A percentile compares a stretch with the other conserved stretches of the same genome.
These are phyloP conservation scores for Morelia viridis DNA, from an alignment of 2,797 vertebrate species.

Conservation along the genomic window DNA sequence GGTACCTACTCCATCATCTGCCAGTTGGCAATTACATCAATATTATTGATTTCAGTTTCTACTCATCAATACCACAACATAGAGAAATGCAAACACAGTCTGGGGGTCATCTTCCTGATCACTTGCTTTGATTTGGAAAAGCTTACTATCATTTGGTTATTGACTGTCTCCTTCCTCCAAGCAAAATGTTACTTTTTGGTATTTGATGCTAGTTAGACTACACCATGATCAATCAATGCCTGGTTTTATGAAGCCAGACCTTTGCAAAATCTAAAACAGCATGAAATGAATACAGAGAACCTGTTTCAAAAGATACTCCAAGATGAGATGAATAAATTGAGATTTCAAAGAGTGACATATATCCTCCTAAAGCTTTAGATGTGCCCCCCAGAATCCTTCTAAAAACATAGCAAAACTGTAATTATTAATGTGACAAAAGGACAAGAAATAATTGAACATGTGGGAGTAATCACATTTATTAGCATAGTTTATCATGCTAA, in stretches of 20 bases:
- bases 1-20: constrained; percentile 19
- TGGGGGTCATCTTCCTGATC: constrained; percentile 13
- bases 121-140: not conserved
- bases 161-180: not conserved
- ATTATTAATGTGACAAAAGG: not conserved
- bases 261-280: not conserved
- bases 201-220: constrained; percentile 1
- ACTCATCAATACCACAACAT: constrained; percentile 10
- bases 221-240: constrained; percentile 13
- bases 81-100: constrained; percentile 30
- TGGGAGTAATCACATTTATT: not conserved
- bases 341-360: not conserved
- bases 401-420: not conserved
- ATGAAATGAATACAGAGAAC: not conserved
- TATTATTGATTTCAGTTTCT: constrained; percentile 37
- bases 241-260: constrained; percentile 2
- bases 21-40: constrained; percentile 37
- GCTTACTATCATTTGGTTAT: constrained; percentile 8
- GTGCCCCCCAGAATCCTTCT: not conserved
- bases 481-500: not conserved
- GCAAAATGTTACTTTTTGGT: constrained; percentile 18
- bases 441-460: not conserved
- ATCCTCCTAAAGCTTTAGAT: not conserved
- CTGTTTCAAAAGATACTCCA: not conserved
- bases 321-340: not conserved